phyloP scores from a whole-genome alignment of 2,888 invertebrate genomes.

The Exocentrus adspersus region DNA sequence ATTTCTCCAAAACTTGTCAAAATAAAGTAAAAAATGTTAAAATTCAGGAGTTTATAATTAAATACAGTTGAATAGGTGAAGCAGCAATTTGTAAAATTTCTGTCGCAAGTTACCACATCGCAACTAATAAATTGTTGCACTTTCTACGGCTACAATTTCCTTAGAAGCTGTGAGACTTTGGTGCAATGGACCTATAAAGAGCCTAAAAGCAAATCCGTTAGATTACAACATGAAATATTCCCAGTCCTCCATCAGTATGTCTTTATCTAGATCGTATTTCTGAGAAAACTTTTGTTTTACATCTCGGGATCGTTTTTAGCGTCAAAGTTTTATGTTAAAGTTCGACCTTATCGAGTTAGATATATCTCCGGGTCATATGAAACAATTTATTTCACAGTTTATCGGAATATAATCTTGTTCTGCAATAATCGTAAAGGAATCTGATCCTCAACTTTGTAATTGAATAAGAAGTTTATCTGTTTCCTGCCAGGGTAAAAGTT shows the following conservation, averaged over 20 bases:
- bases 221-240: constrained; percentile 21
- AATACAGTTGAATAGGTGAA: too few species aligned
- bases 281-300: constrained; percentile 32
- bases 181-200: neutral
- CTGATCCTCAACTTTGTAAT: constrained; percentile 23
- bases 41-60: too few species aligned
- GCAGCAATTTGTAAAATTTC: too few species aligned
- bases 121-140: too few species aligned
- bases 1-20: too few species aligned
- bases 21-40: too few species aligned
- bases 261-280: constrained; percentile 24
- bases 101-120: too few species aligned
- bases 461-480: constrained; percentile 26
- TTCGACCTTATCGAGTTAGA: constrained; percentile 45
- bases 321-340: constrained; percentile 45
- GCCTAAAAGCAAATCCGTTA: constrained; percentile 9
- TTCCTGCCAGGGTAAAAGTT: constrained; percentile 8
- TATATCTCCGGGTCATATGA: constrained; percentile 41
- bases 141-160: neutral
- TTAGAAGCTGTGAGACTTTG: neutral
- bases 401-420: constrained; percentile 35
- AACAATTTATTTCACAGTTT: constrained; percentile 44
- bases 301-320: constrained; percentile 23
- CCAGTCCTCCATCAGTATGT: constrained; percentile 17
- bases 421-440: constrained; percentile 26